Conservation (phyloP, 1,140 invertebrate species). For the Penaeus japonicus region DNA sequence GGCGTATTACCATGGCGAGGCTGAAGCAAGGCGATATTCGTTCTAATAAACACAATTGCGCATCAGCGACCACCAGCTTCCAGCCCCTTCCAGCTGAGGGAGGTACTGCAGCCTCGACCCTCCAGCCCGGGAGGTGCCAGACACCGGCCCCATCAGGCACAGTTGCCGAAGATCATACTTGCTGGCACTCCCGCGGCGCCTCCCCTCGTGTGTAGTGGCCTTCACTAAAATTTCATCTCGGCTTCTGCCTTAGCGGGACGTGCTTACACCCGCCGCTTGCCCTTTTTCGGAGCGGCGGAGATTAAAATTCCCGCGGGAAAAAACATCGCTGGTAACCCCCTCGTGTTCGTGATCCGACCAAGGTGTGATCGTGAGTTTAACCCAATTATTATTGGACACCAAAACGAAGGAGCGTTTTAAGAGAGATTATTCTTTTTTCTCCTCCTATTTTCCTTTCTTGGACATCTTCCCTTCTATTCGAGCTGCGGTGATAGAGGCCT, state of each 20-base stretch:
- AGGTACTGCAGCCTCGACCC: neutral
- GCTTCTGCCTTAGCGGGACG: neutral
- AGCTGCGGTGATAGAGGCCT: neutral
- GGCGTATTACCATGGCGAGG: neutral
- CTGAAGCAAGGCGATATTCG: neutral
- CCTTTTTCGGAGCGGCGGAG: neutral
- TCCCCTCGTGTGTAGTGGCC: neutral
- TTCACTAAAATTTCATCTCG: too few relatives aligned
- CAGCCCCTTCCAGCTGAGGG: conserved; percentile 6
- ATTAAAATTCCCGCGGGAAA: neutral
- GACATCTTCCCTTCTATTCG: neutral
- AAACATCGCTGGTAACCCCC: neutral
- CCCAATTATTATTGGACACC: neutral
- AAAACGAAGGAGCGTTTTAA: too few relatives aligned
- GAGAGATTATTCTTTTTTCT: neutral
- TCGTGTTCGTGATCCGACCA: neutral
- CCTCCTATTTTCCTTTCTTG: neutral
- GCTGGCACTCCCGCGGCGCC: neutral
- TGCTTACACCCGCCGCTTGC: neutral
- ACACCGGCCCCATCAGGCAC: neutral
- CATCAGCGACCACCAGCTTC: conserved; percentile 27
- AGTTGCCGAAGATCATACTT: neutral
- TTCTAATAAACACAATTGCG: neutral
- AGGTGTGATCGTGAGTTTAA: neutral
- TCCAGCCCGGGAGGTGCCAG: neutral